Evolutionary conservation across 2,113 vertebrate species (phyloP), one percentile per base, ranked within the genome.

Genomic region (Epinephelus moara): DNA sequence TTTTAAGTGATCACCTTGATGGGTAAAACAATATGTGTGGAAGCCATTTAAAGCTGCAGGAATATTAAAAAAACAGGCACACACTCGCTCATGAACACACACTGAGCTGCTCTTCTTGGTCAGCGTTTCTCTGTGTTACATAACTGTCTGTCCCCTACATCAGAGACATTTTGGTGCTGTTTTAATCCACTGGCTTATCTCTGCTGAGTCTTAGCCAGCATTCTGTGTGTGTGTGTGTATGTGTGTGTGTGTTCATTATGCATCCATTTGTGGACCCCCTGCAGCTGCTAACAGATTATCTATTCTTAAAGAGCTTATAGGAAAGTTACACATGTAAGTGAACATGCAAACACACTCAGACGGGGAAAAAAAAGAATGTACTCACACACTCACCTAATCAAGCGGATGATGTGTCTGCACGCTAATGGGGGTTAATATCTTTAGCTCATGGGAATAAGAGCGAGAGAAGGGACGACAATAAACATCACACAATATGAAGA

Each of bases 101-200:
- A 60, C 77, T 17, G 53, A 67, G 70, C 75, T 70, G 57, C 60
- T 79, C 70, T 55, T 71, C 63, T 74, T 80, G 80, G 73, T 92
- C 90, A 92, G 87, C 90, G 17, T 78, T 88, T 84, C 40, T 84
- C 70, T 33, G 33, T 68, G 53, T 92, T 91, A 88, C 80, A 70
- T 89, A 92, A 92, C 85, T 53, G 86, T 89, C 85, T 85, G 82
- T 86, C 81, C 74, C 62, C 77, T 60, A 21, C 81, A 87, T 81
- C 80, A 80, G 70, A 88, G 60, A 77, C 83, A 78, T 84, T 82
- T 86, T 80, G 47, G 62, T 84, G 66, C 78, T 55, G 74, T 81
- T 90, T 91, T 85, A 91, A 90, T 93, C 89, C 71, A 75, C 33
- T 19, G 70, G 88, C 23, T 88, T 85, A 90, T 85, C 89, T 87